A percentile compares a stretch with the other conserved stretches of the same genome.
Conservation (phyloP, 2,797 vertebrate species). For the Hydrolagus colliei region DNA sequence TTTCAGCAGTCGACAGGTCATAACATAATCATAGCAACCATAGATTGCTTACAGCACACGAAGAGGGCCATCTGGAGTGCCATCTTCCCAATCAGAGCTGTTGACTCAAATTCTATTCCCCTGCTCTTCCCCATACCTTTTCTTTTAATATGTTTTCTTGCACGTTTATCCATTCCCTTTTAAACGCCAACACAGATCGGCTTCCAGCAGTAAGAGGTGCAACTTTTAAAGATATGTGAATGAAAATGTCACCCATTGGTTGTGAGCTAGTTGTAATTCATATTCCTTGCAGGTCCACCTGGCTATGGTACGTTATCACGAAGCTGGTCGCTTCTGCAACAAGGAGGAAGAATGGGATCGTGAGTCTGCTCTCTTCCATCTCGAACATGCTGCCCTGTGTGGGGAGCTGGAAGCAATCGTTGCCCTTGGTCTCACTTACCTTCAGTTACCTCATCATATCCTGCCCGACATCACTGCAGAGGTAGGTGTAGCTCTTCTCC, state of each 20-base stretch:
- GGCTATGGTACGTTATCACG: constrained; percentile 90
- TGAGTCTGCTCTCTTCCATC: constrained; percentile 77
- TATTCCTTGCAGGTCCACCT: constrained; percentile 73
- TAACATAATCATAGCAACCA: too few relatives aligned
- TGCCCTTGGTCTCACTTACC: constrained; percentile 75
- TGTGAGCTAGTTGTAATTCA: not conserved
- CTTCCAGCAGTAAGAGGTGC: too few relatives aligned
- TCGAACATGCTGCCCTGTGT: constrained; percentile 82
- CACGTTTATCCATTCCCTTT: too few relatives aligned
- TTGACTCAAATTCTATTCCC: not conserved
- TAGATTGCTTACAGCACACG: too few relatives aligned
- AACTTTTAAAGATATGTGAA: not conserved
- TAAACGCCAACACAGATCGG: too few relatives aligned
- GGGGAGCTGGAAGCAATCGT: constrained; percentile 93
- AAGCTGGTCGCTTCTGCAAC: constrained; percentile 83
- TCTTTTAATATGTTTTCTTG: not conserved
- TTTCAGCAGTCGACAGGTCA: too few relatives aligned
- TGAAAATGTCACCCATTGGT: too few relatives aligned
- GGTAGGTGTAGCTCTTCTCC: constrained; percentile 52
- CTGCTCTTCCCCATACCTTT: not conserved
- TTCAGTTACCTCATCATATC: constrained; percentile 86
- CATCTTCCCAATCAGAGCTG: not conserved
- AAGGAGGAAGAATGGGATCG: constrained; percentile 82
- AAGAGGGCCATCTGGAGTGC: too few relatives aligned
- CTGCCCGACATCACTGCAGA: constrained; percentile 71